A percentile compares a stretch with the other conserved stretches of the same genome.
phyloP scores from a whole-genome alignment of 2,888 invertebrate species.

The Ectobius pallidus region DNA sequence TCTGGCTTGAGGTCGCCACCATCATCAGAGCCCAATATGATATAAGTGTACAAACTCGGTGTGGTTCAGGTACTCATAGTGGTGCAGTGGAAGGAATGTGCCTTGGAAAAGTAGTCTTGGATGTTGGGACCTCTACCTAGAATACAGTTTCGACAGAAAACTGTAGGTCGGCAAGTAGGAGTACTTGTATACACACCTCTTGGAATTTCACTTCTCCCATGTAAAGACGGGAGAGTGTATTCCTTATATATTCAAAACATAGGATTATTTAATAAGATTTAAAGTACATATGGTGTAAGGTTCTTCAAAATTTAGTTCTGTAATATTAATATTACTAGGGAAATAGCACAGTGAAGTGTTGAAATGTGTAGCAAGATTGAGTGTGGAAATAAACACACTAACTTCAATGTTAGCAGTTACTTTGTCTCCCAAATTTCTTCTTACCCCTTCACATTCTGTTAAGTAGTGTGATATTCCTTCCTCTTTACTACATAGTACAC shows the following conservation, averaged over 20 bases:
- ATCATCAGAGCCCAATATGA: slow-evolving; percentile 49
- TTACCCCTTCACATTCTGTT: too few relatives aligned
- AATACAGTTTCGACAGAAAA: slow-evolving; percentile 23
- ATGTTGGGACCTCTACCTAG: slow-evolving; percentile 11
- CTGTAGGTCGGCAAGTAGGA: slow-evolving; percentile 32
- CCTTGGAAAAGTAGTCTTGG: slow-evolving; percentile 24
- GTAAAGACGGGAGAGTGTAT: slow-evolving; percentile 22
- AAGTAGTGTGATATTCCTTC: too few relatives aligned
- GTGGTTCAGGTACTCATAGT: slow-evolving; percentile 45
- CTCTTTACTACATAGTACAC: too few relatives aligned
- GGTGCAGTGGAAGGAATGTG: slow-evolving; percentile 17
- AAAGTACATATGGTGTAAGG: slow-evolving; percentile 22
- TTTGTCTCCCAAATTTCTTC: too few relatives aligned
- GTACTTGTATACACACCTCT: slow-evolving; percentile 29
- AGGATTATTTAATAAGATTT: slow-evolving; percentile 26
- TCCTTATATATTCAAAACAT: slow-evolving; percentile 26
- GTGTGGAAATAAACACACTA: too few relatives aligned
- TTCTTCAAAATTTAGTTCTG: slow-evolving; percentile 30
- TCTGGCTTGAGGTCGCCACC: slow-evolving; percentile 1
- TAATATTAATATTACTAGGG: too few relatives aligned
- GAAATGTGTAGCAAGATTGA: too few relatives aligned
- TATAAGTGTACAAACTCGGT: slow-evolving; percentile 49
- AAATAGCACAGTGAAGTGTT: too few relatives aligned
- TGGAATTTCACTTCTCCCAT: slow-evolving; percentile 10
- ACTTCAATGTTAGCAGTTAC: too few relatives aligned